Evolutionary conservation across 2,113 vertebrate genomes (phyloP).

Genomic region (Phaetusa simplex): DNA sequence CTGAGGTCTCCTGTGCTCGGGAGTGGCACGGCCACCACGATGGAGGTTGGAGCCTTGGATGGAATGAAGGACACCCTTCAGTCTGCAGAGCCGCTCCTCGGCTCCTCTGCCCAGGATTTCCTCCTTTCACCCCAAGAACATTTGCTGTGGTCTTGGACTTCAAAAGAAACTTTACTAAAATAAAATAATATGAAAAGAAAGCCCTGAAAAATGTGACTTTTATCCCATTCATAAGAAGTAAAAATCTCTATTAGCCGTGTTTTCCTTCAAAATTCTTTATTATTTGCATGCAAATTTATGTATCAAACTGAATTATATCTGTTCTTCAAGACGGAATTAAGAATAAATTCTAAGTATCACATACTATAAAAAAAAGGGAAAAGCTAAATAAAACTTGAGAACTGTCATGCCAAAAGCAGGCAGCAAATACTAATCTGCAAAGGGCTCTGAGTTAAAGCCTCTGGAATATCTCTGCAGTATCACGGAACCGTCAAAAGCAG

Average conservation of each 20-base stretch:
- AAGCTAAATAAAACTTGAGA: neutral
- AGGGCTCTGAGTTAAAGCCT: neutral
- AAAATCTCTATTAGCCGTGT: neutral
- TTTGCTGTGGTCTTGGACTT: neutral
- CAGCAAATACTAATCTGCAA: neutral
- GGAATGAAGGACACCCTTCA: neutral
- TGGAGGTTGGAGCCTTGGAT: neutral
- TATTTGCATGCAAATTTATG: neutral
- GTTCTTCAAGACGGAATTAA: neutral
- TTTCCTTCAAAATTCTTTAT: neutral
- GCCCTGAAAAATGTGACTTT: neutral
- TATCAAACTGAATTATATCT: neutral
- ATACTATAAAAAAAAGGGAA: neutral
- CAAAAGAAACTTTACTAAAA: neutral
- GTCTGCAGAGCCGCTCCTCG: neutral
- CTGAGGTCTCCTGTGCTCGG: accelerated
- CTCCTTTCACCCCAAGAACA: neutral
- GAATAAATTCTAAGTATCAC: neutral
- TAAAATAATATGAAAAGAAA: neutral
- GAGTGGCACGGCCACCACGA: neutral
- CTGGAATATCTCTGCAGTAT: neutral
- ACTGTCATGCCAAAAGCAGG: neutral
- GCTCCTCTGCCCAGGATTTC: neutral
- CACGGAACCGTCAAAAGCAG: neutral
- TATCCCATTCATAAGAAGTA: neutral